These are phyloP conservation scores for Scyliorhinus canicula DNA, from an alignment of 2,797 vertebrate genomes.

Conservation along the genomic window DNA sequence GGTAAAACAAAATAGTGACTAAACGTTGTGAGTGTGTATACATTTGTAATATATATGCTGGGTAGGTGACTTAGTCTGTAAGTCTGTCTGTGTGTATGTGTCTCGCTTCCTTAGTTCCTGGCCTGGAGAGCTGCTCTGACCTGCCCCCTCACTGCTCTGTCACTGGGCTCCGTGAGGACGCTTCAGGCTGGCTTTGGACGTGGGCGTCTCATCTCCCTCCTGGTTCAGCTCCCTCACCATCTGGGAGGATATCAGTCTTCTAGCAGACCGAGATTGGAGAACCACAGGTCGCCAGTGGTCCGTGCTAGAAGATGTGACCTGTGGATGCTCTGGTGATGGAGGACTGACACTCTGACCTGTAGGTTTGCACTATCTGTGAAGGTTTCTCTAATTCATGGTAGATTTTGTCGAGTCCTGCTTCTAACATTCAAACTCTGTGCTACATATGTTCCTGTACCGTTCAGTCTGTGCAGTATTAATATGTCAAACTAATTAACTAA, in stretches of 20 bases:
- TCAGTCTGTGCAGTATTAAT: constrained; percentile 34
- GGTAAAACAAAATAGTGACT: constrained; percentile 1
- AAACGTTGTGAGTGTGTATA: not conserved
- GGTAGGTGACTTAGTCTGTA: constrained; percentile 15
- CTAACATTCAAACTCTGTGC: constrained; percentile 22
- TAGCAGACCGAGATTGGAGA: not conserved
- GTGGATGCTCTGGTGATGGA: not conserved
- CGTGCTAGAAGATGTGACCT: not conserved
- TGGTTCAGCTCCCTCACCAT: not conserved
- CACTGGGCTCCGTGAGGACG: not conserved
- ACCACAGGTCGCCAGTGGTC: not conserved
- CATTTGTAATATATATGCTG: constrained; percentile 9
- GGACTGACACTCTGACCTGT: not conserved
- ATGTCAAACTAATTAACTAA: constrained; percentile 34
- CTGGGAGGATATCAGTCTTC: not conserved
- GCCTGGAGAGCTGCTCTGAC: not conserved
- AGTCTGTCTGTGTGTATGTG: not conserved
- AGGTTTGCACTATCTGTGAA: not conserved
- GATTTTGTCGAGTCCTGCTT: constrained; percentile 26
- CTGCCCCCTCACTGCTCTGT: constrained; percentile 9
- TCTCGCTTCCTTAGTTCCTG: constrained; percentile 3
- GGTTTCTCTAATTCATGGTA: not conserved
- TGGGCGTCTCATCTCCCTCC: not conserved
- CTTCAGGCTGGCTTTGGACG: not conserved
- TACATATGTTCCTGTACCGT: constrained; percentile 32